Evolutionary conservation across 2,888 invertebrate genomes (phyloP).

Genomic region (Andrena dorsata): DNA sequence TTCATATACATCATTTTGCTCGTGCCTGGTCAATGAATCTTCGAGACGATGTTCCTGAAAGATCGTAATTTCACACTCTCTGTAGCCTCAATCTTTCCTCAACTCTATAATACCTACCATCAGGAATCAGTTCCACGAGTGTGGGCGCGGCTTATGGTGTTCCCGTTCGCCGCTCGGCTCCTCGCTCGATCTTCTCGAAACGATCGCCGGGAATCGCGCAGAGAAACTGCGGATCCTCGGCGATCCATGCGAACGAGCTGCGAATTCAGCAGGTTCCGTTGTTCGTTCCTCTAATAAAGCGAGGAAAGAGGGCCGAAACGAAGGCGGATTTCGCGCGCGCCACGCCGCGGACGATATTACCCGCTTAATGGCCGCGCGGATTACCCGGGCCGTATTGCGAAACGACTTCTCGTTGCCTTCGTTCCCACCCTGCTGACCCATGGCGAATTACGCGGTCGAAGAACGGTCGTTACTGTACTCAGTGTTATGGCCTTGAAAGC

Average conservation of each 20-base stretch:
- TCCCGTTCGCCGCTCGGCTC: not conserved
- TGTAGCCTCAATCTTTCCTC: not conserved
- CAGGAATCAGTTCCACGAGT: not conserved
- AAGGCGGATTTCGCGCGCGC: constrained; percentile 18
- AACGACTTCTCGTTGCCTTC: constrained; percentile 39
- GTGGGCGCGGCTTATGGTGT: not conserved
- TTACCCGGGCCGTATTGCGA: constrained; percentile 38
- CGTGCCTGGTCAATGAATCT: too few relatives aligned
- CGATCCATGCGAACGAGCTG: not conserved
- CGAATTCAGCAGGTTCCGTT: constrained; percentile 18
- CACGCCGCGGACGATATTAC: constrained; percentile 29
- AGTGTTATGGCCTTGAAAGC: not conserved
- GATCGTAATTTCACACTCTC: too few relatives aligned
- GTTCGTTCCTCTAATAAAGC: constrained; percentile 17
- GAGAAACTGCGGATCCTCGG: constrained; percentile 11
- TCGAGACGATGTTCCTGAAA: too few relatives aligned
- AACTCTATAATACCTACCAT: not conserved
- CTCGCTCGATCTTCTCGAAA: constrained; percentile 5
- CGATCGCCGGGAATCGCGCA: not conserved
- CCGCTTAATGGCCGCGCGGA: constrained; percentile 52
- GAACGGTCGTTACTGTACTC: not conserved
- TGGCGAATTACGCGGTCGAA: constrained; percentile 3
- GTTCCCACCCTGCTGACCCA: not conserved
- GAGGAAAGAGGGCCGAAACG: constrained; percentile 10
- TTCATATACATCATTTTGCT: not conserved